Conservation (phyloP, 1,140 invertebrate species). For the Zaprionus africanus region DNA sequence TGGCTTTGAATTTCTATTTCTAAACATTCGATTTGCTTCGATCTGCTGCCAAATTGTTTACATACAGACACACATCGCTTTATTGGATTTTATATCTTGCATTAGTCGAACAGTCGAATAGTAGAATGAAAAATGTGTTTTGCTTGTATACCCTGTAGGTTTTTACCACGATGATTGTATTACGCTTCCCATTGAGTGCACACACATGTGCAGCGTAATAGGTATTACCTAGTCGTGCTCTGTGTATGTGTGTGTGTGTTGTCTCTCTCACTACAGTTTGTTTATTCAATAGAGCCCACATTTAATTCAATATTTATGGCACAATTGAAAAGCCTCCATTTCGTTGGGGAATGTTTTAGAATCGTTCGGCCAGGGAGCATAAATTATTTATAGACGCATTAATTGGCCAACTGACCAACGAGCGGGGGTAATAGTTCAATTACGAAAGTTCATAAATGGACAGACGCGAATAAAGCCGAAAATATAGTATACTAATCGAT, state of each 20-base stretch:
- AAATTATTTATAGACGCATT: constrained; percentile 66
- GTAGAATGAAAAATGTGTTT: constrained; percentile 10
- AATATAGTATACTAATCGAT: constrained; percentile 12
- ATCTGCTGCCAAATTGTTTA: constrained; percentile 54
- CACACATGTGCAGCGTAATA: not conserved
- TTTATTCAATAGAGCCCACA: constrained; percentile 31
- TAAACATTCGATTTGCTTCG: constrained; percentile 49
- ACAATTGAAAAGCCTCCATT: constrained; percentile 57
- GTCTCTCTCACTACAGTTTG: not conserved
- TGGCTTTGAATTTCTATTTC: constrained; percentile 55
- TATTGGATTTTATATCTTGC: constrained; percentile 9
- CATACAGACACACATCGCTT: constrained; percentile 39
- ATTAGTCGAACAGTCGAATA: not conserved
- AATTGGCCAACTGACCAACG: constrained; percentile 27
- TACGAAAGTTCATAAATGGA: constrained; percentile 18
- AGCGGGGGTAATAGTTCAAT: constrained; percentile 17
- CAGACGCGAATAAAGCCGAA: constrained; percentile 1
- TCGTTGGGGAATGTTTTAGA: constrained; percentile 46
- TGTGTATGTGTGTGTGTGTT: not conserved
- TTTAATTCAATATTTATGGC: constrained; percentile 74
- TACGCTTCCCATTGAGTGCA: not conserved
- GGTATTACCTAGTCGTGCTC: constrained; percentile 14
- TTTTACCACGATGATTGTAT: not conserved
- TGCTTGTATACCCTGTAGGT: constrained; percentile 20
- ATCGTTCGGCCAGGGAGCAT: constrained; percentile 20